Evolutionary conservation across 2,888 invertebrate genomes (phyloP).

Genomic region (Leucania comma): DNA sequence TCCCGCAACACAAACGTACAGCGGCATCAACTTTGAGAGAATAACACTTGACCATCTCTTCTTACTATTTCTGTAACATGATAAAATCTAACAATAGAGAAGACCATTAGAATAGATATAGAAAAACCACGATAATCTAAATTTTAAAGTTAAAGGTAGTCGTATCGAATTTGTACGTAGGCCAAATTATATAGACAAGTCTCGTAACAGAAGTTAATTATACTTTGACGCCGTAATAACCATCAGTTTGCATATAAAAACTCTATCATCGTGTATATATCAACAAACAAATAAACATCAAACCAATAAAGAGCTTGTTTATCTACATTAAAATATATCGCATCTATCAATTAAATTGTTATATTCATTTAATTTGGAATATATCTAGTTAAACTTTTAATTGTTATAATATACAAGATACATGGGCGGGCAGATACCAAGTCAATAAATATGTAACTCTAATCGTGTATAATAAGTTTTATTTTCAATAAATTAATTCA

Average conservation of each 20-base stretch:
- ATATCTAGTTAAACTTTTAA: slow-evolving; percentile 64
- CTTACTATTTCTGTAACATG: slow-evolving; percentile 68
- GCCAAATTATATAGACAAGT: slow-evolving; percentile 61
- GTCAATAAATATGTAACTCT: slow-evolving; percentile 66
- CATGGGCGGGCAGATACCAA: slow-evolving; percentile 66
- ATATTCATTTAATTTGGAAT: slow-evolving; percentile 61
- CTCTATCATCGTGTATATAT: slow-evolving; percentile 53
- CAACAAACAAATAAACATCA: slow-evolving; percentile 43
- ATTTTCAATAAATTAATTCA: slow-evolving; percentile 70
- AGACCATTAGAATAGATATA: slow-evolving; percentile 58
- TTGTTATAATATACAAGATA: slow-evolving; percentile 58
- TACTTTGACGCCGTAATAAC: slow-evolving; percentile 34
- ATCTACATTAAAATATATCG: slow-evolving; percentile 53
- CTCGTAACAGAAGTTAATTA: slow-evolving; percentile 45
- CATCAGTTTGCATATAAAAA: slow-evolving; percentile 55
- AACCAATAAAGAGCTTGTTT: slow-evolving; percentile 52
- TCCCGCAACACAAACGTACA: slow-evolving; percentile 87
- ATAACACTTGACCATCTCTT: slow-evolving; percentile 68
- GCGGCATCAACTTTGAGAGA: slow-evolving; percentile 83
- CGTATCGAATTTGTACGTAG: slow-evolving; percentile 65
- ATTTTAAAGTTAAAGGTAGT: slow-evolving; percentile 53
- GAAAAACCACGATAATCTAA: slow-evolving; percentile 61
- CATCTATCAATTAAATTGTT: slow-evolving; percentile 55
- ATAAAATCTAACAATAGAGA: slow-evolving; percentile 67
- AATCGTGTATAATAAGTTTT: slow-evolving; percentile 69